Base-by-base conservation (phyloP, 2,888 invertebrate species). In the Gerris lacustris region DNA sequence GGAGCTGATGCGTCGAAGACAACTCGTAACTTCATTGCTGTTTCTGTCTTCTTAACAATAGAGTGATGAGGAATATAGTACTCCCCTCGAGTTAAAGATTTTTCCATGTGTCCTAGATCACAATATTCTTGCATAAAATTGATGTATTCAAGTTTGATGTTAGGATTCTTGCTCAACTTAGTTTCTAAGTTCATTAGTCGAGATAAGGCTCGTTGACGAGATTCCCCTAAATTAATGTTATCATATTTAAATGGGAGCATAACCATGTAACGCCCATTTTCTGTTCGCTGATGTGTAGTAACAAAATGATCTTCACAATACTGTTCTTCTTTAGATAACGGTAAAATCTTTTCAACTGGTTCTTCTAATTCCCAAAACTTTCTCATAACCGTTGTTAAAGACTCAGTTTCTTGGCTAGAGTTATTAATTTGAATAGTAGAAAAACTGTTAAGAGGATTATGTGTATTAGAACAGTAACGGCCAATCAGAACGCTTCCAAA, bases 1-100 rank as follows among this genome's bases (percentile, higher is more conserved):
- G 75, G 66, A 43, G 74, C 75, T 0, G 76, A 76, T 0, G 74
- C 76, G 69, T 76, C 76, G 64, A 76, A 76, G 6, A 77, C 76
- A 0, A 76, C 74, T 2, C 76, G 74, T 9, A 76, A 9, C 68
- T 76, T 77, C 1, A 75, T 77, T 0, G 76, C 73, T 66, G 2
- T 11, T 11, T 43, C 66, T 66, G 11, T 9, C 5, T 11, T 43
- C 11, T 74, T 75, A 6, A 74, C 67, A 18, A 76, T 73, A 6
- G 74, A 72, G 18, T 76, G 76, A 68, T 76, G 76, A 0, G 76
- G 75, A 5, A 73, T 31, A 1, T 67, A 9, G 63, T 68, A 66
- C 5, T 66, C 31, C 4, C 63, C 31, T n/a, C 18, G 6, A n/a
- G 69, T 9, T 63, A 31, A 6, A 2, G 73, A 45, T 45, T 67